Evolutionary conservation across 2,888 invertebrate species (phyloP), one percentile per base, ranked within the genome.

Genomic region (Drosophila gaucha): DNA sequence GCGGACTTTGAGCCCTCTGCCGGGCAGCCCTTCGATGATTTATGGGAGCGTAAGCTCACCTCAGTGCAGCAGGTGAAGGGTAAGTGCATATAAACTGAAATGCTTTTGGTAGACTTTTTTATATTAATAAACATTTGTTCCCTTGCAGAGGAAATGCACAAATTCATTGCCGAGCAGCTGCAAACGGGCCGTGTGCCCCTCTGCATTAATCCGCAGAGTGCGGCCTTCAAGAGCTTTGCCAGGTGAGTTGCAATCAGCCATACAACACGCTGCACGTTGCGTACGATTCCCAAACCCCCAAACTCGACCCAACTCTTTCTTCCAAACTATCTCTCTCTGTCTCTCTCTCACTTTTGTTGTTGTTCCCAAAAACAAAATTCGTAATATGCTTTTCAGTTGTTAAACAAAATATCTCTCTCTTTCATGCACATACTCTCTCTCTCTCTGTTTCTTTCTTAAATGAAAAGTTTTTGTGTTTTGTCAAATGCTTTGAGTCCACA

Each of bases 151-250:
- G 98, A 98, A 94, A 97, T 99, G 94, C 98, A 99, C 94, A 97
- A 97, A 94, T 99, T 99, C 93, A 98, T 99, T 92, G 96, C 97
- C 90, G 98, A 99, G 93, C 98, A 98, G 93, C 94, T 97, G 92
- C 97, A 97, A 92, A 96, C 97, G 90, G 97, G 97, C 91, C 96
- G 98, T 84, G 98, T 99, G 89, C 99, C 99, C 83, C 94, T 99
- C 89, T 99, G 99, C 94, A 99, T 99, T 94, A 99, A 99, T 94
- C 99, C 99, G 89, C 98, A 98, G 93, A 99, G 99, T 91, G 98
- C 99, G 92, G 98, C 99, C 92, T 99, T 99, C 95, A 99, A 99
- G 94, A 99, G 98, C 94, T 99, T 99, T 95, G 97, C 98, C 94
- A 99, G 98, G 99, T 99, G 96, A 97, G 95, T 89, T 30, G 31